Conservation (phyloP, 2,113 vertebrate species). For the Gila orcuttii region DNA sequence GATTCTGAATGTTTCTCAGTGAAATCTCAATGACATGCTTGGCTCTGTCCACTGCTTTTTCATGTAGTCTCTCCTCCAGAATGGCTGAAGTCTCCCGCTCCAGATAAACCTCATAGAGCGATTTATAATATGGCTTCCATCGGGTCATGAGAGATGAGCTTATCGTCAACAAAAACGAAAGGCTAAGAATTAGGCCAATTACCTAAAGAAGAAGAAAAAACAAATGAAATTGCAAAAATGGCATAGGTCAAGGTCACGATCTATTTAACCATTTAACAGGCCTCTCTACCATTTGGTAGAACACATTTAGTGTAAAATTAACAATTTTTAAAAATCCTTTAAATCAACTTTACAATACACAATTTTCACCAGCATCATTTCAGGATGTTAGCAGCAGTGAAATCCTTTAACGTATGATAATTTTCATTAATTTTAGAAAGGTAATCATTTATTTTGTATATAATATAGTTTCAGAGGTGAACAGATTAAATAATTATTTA, state of each 20-base stretch:
- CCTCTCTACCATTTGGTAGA: too few relatives aligned
- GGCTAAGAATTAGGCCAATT: conserved; percentile 45
- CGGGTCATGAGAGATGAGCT: conserved; percentile 8
- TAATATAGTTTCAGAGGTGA: too few relatives aligned
- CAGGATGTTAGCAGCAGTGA: not conserved
- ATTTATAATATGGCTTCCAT: conserved; percentile 51
- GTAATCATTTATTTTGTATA: not conserved
- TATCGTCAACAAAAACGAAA: conserved; percentile 42
- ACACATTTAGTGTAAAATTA: too few relatives aligned
- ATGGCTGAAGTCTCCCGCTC: conserved; percentile 43
- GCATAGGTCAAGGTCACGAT: not conserved
- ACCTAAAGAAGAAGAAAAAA: conserved; percentile 36
- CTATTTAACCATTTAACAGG: too few relatives aligned
- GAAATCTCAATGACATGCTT: conserved; percentile 3
- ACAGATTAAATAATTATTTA: too few relatives aligned
- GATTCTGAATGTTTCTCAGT: not conserved
- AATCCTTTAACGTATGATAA: not conserved
- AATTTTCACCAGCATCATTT: not conserved
- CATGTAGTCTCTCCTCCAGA: conserved; percentile 48
- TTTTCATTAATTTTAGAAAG: not conserved
- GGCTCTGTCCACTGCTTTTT: conserved; percentile 50
- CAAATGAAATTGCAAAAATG: not conserved
- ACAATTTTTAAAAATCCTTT: too few relatives aligned
- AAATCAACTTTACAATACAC: not conserved
- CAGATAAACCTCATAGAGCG: conserved; percentile 42